Base-by-base conservation (phyloP, 2,797 vertebrate species). In the Gouania willdenowi region DNA sequence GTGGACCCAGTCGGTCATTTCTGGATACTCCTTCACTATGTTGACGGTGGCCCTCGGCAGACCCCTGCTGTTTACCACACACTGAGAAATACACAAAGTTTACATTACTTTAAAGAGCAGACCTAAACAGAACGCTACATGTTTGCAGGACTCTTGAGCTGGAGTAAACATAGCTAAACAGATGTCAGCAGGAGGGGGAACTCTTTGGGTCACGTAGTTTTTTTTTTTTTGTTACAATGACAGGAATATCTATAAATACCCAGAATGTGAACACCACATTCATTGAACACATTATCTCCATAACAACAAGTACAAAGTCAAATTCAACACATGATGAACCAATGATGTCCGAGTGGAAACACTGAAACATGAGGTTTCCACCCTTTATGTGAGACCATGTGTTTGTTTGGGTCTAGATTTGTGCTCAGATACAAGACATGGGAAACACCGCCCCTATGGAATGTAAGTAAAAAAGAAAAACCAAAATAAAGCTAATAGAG, bases 1-100 rank as follows among this genome's bases (percentile, higher is more conserved):
- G 3, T 82, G 55, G 36, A 90, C 73, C 85, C 88, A 88, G 17
- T 82, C 51, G 1, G 23, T 62, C 84, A 91, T 89, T 65, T 91
- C 88, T 1, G 86, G 72, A 30, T 90, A 20, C 18, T 86, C 53
- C 48, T 66, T 88, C 14, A 90, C 58, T 0, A 87, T 2, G 2
- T 6, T 72, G 8, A 91, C 11, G 1, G 82, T 87, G 12, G 5
- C 2, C 6, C 12, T 13, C 0, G 83, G 71, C 9, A 89, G 41
- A 15, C 1, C 20, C 24, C 4, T 76, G 67, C 87, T 90, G 72
- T 87, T 52, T 28, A 13, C 25, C 1, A 80, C 71, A 66, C 89
- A 90, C 89, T 90, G 55, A 31, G 64, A 79, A 30, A 61, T 1
- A 67, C 21, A 37, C 1, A 57, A 11, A 26, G 13, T 30, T 24